phyloP scores from a whole-genome alignment of 2,797 vertebrate species.

The Novumbra hubbsi region DNA sequence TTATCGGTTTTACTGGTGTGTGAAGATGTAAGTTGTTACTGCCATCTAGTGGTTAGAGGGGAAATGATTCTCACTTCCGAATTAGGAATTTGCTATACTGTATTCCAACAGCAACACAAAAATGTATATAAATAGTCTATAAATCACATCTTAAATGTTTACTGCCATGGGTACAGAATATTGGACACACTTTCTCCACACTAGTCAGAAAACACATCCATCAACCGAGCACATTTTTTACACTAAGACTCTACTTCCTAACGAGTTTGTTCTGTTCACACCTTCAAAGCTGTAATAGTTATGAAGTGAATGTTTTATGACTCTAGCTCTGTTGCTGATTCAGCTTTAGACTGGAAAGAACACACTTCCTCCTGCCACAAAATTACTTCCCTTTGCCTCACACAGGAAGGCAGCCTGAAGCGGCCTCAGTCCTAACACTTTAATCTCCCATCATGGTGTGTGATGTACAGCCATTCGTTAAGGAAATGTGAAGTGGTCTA shows the following conservation, averaged over 20 bases:
- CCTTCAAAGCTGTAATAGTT: background rate
- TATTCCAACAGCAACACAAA: background rate
- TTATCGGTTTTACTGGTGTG: background rate
- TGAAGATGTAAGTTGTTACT: background rate
- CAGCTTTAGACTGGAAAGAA: background rate
- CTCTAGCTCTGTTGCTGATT: background rate
- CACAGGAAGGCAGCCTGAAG: background rate
- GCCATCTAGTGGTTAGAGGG: constrained; percentile 17
- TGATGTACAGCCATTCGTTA: background rate
- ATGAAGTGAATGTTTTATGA: background rate
- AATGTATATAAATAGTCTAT: background rate
- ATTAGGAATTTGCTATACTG: background rate
- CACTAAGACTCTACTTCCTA: background rate
- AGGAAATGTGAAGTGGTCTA: background rate
- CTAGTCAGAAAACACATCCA: background rate
- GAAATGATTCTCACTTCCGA: background rate
- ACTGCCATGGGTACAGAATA: background rate
- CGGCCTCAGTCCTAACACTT: background rate
- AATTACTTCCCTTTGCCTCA: background rate
- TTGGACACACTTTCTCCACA: background rate
- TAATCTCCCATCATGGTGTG: background rate
- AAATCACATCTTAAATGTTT: background rate
- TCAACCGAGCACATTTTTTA: background rate
- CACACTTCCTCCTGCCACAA: background rate
- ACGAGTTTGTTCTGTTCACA: background rate